These are phyloP conservation scores for Gobiocypris rarus DNA, from an alignment of 2,113 vertebrate species.

Conservation along the genomic window DNA sequence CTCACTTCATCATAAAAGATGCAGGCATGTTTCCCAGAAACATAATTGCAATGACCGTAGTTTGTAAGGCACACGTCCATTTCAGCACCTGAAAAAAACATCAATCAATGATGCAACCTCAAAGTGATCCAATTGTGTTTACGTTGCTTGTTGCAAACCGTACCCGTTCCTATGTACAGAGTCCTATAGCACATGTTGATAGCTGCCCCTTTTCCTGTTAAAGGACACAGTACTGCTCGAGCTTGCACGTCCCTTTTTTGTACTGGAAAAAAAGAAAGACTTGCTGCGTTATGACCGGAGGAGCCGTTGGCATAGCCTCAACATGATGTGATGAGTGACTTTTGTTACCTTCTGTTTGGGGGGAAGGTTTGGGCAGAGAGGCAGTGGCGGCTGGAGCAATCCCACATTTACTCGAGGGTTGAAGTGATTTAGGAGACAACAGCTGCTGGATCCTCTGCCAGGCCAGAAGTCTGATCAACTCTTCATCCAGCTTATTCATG, in stretches of 20 bases:
- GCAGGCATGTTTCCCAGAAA: slow-evolving; percentile 97
- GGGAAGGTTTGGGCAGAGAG: slow-evolving; percentile 79
- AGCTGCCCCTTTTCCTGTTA: slow-evolving; percentile 87
- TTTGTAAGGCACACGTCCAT: slow-evolving; percentile 99
- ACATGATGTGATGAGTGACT: slow-evolving; percentile 62
- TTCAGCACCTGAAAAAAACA: slow-evolving; percentile 86
- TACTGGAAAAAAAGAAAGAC: slow-evolving; percentile 66
- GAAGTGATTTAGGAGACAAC: slow-evolving; percentile 83
- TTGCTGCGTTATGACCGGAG: not conserved
- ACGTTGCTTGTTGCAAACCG: not conserved
- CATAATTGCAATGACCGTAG: slow-evolving; percentile 97
- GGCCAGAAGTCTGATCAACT: slow-evolving; percentile 88
- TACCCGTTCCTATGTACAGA: slow-evolving; percentile 97
- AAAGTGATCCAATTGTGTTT: not conserved
- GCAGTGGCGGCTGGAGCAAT: slow-evolving; percentile 69
- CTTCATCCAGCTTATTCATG: slow-evolving; percentile 87
- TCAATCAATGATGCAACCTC: too few relatives aligned
- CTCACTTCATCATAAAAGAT: slow-evolving; percentile 97
- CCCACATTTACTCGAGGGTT: slow-evolving; percentile 68
- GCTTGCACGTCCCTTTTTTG: slow-evolving; percentile 91
- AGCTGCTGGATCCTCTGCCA: slow-evolving; percentile 93
- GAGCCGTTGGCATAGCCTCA: not conserved
- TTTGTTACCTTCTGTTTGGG: slow-evolving; percentile 47
- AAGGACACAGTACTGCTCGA: slow-evolving; percentile 92
- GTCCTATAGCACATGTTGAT: slow-evolving; percentile 97